Base-by-base conservation (phyloP, 2,888 invertebrate genomes). In the Apodemia zela region DNA sequence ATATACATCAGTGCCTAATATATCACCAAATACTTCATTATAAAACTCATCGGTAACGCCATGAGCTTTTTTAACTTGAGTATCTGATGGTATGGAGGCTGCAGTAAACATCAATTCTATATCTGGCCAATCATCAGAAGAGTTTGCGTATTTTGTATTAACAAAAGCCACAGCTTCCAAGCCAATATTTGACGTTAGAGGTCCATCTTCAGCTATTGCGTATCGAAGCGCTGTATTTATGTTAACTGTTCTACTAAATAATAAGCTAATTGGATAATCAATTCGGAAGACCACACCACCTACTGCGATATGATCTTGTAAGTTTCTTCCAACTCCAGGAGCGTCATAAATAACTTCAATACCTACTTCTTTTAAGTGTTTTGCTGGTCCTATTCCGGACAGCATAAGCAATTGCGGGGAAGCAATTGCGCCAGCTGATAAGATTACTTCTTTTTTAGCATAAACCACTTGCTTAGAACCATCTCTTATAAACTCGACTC, bases 391-490 rank as follows among this genome's bases (percentile, higher is more conserved):
- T 3, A 99, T 88, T 0, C 99, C 99, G 38, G 95, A 95, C 73
- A 99, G 88, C 96, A 99, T 96, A 64, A 99, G 92, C 11, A 99
- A 81, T 74, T 99, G 99, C 0, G 99, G 98, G 0, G 96, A 94
- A 70, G 95, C 98, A 66, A 99, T 95, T 0, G 99, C 95, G 0
- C 99, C 99, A 0, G 96, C 97, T 1, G 96, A 94, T 15, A 98
- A 79, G 66, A 98, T 96, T 0, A 98, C 96, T 85, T 97, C 97
- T 70, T 95, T 94, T 66, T 93, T 93, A 0, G 97, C 97, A 69
- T 93, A 92, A 0, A 94, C 94, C 0, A 93, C 92, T 74, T 94
- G 94, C 18, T 92, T 92, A 8, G 80, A 80, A 0, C 95, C 95
- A 58, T 94, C 92, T 68, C 96, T 93, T 38, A 96, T 92, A 72